These are phyloP conservation scores for Hemiscyllium ocellatum DNA, from an alignment of 2,113 vertebrate species.

Conservation along the genomic window DNA sequence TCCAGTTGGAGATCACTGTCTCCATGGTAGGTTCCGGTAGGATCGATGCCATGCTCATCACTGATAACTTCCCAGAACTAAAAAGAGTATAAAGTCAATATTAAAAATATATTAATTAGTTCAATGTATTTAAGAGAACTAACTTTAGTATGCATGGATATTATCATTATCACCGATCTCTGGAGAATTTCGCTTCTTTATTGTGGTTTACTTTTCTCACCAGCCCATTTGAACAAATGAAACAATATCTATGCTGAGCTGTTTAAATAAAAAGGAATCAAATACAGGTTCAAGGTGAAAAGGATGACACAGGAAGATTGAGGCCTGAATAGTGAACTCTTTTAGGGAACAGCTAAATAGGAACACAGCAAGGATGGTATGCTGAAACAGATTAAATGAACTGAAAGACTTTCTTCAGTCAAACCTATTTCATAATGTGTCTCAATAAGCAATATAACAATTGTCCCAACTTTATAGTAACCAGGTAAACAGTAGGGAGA, in stretches of 20 bases:
- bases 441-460: background rate
- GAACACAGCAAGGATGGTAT: background rate
- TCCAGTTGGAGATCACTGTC: constrained; percentile 72
- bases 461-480: background rate
- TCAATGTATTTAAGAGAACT: constrained; percentile 3
- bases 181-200: background rate
- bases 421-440: background rate
- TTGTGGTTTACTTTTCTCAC: background rate
- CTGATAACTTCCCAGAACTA: constrained; percentile 85
- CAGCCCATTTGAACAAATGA: background rate
- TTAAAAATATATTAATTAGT: background rate
- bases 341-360: background rate
- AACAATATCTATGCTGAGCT: background rate
- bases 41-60: constrained; percentile 76
- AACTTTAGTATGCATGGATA: background rate
- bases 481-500: background rate
- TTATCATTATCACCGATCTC: background rate
- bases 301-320: background rate
- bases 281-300: background rate
- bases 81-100: constrained; percentile 40
- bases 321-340: background rate
- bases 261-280: background rate
- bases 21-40: constrained; percentile 74
- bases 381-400: background rate
- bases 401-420: background rate